Base-by-base conservation (phyloP, 2,113 vertebrate species). In the Brachypodius melanocephalos region DNA sequence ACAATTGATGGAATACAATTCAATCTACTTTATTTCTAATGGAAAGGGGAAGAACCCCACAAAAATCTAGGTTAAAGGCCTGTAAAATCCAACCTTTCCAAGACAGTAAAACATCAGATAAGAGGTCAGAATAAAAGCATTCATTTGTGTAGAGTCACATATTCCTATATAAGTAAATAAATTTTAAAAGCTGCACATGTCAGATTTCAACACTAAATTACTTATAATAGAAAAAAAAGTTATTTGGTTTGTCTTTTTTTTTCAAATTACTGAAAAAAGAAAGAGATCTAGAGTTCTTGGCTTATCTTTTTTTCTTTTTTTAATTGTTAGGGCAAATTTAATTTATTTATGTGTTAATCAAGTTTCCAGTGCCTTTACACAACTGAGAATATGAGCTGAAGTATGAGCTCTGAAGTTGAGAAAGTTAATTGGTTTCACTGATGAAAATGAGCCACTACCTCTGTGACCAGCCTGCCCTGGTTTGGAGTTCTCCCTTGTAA, bases 371-470 rank as follows among this genome's bases (percentile, higher is more conserved):
- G 31, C 31, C 34, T 66, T 83, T 48, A 63, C 4, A 45, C 19
- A 85, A 42, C 25, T 6, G 12, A 48, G 32, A 52, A 66, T 86
- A 92, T 79, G 63, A 87, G 52, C 17, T 58, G 46, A 89, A 88
- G 85, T 55, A 88, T 12, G 3, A 93, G 48, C 57, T 65, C 51
- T 43, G 18, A 73, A 82, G 38, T 54, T 46, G 73, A 93, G 77
- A n/a, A 96, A 90, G 24, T 40, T 89, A 91, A 94, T 92, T 93
- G 48, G 36, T 82, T 96, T 88, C 52, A 71, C 26, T 9, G 32
- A 73, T 17, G 58, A 91, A 92, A 95, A 96, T 82, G 94, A 85
- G 17, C 12, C 67, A 66, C 69, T 91, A 24, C 85, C 61, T 92
- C 52, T 63, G 38, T 86, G 80, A 91, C 72, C 74, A 82, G 18